Evolutionary conservation across 2,113 vertebrate species (phyloP).

Genomic region (Melanotaenia duboulayi): DNA sequence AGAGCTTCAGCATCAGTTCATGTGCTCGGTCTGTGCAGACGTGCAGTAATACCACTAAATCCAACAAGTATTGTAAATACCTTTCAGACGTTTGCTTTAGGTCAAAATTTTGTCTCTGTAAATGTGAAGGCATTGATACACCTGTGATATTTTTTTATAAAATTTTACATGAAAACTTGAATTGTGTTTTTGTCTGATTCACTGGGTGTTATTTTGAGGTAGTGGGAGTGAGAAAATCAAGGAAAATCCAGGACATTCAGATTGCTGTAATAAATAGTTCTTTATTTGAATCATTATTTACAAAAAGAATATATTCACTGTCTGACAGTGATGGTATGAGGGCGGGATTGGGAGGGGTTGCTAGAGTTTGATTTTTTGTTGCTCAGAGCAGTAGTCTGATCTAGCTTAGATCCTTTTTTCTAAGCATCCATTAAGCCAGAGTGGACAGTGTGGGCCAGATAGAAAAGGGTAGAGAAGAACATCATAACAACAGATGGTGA

Average conservation of each 20-base stretch:
- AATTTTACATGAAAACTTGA: conserved; percentile 69
- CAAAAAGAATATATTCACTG: conserved; percentile 63
- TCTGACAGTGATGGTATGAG: conserved; percentile 54
- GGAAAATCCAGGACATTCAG: conserved; percentile 2
- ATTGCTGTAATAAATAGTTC: conserved; percentile 69
- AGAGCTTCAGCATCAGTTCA: conserved; percentile 45
- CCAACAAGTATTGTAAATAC: conserved; percentile 40
- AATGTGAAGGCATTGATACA: conserved; percentile 71
- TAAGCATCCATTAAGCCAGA: conserved; percentile 47
- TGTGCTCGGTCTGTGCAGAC: conserved; percentile 30
- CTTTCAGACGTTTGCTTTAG: conserved; percentile 33
- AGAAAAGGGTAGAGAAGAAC: conserved; percentile 7
- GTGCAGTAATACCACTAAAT: conserved; percentile 4
- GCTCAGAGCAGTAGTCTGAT: conserved; percentile 23
- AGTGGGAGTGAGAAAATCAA: background rate
- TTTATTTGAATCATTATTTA: conserved; percentile 79
- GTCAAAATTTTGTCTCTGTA: conserved; percentile 54
- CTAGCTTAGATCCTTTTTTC: conserved; percentile 43
- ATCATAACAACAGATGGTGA: conserved; percentile 56
- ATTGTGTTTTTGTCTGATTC: conserved; percentile 33
- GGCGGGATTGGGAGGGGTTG: conserved; percentile 35
- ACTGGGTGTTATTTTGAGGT: background rate
- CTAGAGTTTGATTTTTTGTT: conserved; percentile 17
- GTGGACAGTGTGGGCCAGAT: conserved; percentile 32
- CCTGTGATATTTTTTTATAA: conserved; percentile 76